Conservation (phyloP, 2,113 vertebrate genomes). For the Pseudorasbora parva region DNA sequence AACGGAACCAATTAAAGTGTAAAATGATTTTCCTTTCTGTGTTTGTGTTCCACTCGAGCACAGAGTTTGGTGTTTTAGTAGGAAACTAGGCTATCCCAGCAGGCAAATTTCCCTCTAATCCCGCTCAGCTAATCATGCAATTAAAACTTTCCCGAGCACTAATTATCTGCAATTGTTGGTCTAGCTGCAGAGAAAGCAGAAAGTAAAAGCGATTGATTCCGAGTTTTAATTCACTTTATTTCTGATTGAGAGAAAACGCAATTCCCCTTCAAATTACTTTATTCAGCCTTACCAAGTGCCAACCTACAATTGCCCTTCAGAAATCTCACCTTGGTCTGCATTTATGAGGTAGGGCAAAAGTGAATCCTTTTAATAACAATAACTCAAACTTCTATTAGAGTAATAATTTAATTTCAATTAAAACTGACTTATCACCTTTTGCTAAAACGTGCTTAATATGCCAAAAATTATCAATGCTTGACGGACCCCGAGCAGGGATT, state of each 20-base stretch:
- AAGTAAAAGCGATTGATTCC: slow-evolving; percentile 93
- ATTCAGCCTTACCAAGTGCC: slow-evolving; percentile 97
- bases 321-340: slow-evolving; percentile 86
- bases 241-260: slow-evolving; percentile 91
- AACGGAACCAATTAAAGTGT: slow-evolving; percentile 93
- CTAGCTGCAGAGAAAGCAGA: slow-evolving; percentile 88
- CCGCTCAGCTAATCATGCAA: slow-evolving; percentile 96
- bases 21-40: slow-evolving; percentile 72
- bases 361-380: slow-evolving; percentile 99
- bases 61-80: slow-evolving; percentile 93
- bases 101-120: slow-evolving; percentile 88
- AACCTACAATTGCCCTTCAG: slow-evolving; percentile 97
- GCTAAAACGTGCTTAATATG: slow-evolving; percentile 99
- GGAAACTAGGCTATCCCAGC: slow-evolving; percentile 83
- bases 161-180: slow-evolving; percentile 99
- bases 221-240: slow-evolving; percentile 99
- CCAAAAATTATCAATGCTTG: slow-evolving; percentile 99
- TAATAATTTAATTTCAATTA: slow-evolving; percentile 99
- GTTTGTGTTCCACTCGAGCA: slow-evolving; percentile 89
- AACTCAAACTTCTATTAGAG: slow-evolving; percentile 99
- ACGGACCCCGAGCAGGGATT: slow-evolving; percentile 95
- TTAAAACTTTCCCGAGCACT: slow-evolving; percentile 98
- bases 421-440: slow-evolving; percentile 99
- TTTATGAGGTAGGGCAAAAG: slow-evolving; percentile 81
- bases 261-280: slow-evolving; percentile 99